phyloP scores from a whole-genome alignment of 2,888 invertebrate species.

The Drosophila yooni region DNA sequence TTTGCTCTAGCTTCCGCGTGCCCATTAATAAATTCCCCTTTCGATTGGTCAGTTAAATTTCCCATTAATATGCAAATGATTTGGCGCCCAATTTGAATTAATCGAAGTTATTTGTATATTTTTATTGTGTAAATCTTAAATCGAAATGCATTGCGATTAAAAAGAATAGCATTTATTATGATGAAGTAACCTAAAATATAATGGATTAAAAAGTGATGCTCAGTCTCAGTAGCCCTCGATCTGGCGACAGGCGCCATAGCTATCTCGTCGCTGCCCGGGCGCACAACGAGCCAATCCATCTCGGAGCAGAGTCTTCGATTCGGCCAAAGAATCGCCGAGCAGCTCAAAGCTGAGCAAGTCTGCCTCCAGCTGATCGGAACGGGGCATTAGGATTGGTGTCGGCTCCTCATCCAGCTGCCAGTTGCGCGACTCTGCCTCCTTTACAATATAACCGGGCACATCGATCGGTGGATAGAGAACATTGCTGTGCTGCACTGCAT shows the following conservation, averaged over 20 bases:
- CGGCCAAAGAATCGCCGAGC: slow-evolving; percentile 59
- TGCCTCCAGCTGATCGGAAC: slow-evolving; percentile 74
- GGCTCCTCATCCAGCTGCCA: slow-evolving; percentile 76
- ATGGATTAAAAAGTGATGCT: slow-evolving; percentile 41
- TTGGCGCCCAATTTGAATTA: slow-evolving; percentile 21
- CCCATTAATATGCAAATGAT: slow-evolving; percentile 13
- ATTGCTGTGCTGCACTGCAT: slow-evolving; percentile 53
- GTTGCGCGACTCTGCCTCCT: slow-evolving; percentile 54
- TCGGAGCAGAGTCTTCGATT: slow-evolving; percentile 87
- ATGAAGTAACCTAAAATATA: slow-evolving; percentile 38
- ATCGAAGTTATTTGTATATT: not conserved
- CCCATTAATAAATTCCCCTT: not conserved
- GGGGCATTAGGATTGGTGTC: slow-evolving; percentile 55
- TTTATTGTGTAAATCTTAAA: slow-evolving; percentile 38
- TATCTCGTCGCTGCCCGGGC: slow-evolving; percentile 89
- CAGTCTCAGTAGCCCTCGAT: slow-evolving; percentile 82
- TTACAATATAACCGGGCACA: slow-evolving; percentile 68
- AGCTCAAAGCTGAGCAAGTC: slow-evolving; percentile 77
- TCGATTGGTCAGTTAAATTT: not conserved
- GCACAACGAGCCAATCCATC: slow-evolving; percentile 90
- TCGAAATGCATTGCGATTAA: slow-evolving; percentile 25
- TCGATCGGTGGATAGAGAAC: slow-evolving; percentile 80
- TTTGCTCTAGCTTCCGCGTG: not conserved
- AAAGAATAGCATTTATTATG: slow-evolving; percentile 17
- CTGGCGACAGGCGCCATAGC: slow-evolving; percentile 88